These are phyloP conservation scores for Sialis fuliginosa DNA, from an alignment of 2,888 invertebrate species.

Conservation along the genomic window DNA sequence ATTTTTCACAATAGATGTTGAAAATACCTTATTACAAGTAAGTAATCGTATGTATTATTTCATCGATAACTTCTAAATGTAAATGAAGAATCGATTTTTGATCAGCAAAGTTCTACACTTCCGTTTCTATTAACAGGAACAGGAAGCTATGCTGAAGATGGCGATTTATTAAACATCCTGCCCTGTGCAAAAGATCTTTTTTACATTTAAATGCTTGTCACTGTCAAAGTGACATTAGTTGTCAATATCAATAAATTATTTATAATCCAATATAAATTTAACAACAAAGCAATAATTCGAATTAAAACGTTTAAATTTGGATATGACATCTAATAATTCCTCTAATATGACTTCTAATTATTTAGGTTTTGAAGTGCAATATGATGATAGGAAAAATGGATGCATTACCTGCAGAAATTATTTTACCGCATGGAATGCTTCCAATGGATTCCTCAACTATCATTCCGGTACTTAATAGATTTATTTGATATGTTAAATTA, in stretches of 20 bases:
- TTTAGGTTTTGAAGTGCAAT: not conserved
- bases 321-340: too few relatives aligned
- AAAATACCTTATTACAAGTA: slow-evolving; percentile 7
- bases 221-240: not conserved
- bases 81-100: not conserved
- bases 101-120: slow-evolving; percentile 17
- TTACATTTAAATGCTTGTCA: not conserved
- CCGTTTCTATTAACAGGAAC: slow-evolving; percentile 35
- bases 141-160: slow-evolving; percentile 37
- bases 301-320: too few relatives aligned
- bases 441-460: slow-evolving; percentile 18
- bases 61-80: slow-evolving; percentile 7
- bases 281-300: too few relatives aligned
- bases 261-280: too few relatives aligned
- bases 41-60: slow-evolving; percentile 14
- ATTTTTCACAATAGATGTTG: slow-evolving; percentile 8
- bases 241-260: too few relatives aligned
- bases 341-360: not conserved
- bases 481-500: not conserved
- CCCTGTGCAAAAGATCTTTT: slow-evolving; percentile 4
- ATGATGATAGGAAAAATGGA: slow-evolving; percentile 7
- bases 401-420: slow-evolving; percentile 17
- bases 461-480: not conserved
- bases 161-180: slow-evolving; percentile 22
- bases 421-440: slow-evolving; percentile 22